phyloP scores from a whole-genome alignment of 2,888 invertebrate genomes.

The Lordiphosa andalusiaca region DNA sequence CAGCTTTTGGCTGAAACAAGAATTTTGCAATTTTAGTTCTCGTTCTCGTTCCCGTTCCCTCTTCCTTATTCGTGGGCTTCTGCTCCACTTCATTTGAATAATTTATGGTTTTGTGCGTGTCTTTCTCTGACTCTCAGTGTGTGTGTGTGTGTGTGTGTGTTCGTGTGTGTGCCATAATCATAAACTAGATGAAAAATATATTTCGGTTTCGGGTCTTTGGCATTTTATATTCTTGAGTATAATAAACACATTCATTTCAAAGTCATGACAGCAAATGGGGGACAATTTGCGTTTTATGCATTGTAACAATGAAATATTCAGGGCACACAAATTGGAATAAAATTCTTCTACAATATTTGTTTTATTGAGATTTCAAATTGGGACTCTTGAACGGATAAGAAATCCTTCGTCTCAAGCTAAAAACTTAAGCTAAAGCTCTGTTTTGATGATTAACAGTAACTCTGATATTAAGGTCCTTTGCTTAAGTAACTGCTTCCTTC shows the following conservation, averaged over 20 bases:
- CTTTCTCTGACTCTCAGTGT: not conserved
- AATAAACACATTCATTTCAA: slow-evolving; percentile 46
- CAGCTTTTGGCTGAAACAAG: too few species aligned
- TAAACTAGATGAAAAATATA: too few species aligned
- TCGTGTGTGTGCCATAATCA: slow-evolving; percentile 19
- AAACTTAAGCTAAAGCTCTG: too few species aligned
- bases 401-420: too few species aligned
- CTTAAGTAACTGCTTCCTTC: too few species aligned
- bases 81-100: slow-evolving; percentile 9
- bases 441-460: too few species aligned
- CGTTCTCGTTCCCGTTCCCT: not conserved
- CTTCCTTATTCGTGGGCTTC: not conserved
- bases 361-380: too few species aligned
- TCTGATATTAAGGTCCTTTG: too few species aligned
- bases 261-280: slow-evolving; percentile 42
- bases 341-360: too few species aligned
- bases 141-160: slow-evolving; percentile 5
- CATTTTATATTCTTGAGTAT: slow-evolving; percentile 36
- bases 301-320: slow-evolving; percentile 8
- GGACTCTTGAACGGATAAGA: too few species aligned
- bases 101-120: not conserved
- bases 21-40: too few species aligned
- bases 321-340: not conserved
- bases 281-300: slow-evolving; percentile 38
- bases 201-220: slow-evolving; percentile 46